phyloP scores from a whole-genome alignment of 2,797 vertebrate species.

The Trachops cirrhosus region DNA sequence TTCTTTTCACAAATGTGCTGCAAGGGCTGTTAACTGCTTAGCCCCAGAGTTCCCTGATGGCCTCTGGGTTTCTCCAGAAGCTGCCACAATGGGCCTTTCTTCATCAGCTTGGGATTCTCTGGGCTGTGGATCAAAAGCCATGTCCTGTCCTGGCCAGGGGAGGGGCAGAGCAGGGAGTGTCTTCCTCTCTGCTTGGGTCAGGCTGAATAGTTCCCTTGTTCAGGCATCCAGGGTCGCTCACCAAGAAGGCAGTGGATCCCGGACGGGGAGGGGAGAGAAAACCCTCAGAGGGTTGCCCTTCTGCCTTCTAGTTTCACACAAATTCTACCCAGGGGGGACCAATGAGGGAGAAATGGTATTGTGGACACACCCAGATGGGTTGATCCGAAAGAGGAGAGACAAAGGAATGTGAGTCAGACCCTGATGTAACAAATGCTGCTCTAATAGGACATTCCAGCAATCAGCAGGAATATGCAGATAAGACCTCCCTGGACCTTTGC shows the following conservation, averaged over 20 bases:
- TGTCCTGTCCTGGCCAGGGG: background rate
- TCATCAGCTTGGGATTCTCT: slow-evolving; percentile 51
- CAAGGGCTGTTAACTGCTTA: slow-evolving; percentile 43
- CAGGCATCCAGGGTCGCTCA: background rate
- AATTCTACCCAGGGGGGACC: background rate
- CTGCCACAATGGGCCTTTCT: slow-evolving; percentile 66
- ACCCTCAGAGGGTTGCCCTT: background rate
- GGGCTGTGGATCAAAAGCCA: background rate
- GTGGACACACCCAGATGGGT: background rate
- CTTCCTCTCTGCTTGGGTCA: background rate
- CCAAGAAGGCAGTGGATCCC: background rate
- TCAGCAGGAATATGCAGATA: background rate
- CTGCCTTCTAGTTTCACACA: background rate
- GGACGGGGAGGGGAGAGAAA: background rate
- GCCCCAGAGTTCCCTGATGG: slow-evolving; percentile 64
- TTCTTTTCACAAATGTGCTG: slow-evolving; percentile 74
- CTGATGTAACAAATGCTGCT: background rate
- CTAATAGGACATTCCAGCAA: background rate
- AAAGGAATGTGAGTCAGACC: background rate
- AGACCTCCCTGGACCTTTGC: background rate
- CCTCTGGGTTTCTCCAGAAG: slow-evolving; percentile 50
- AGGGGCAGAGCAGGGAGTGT: background rate
- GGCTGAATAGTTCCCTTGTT: slow-evolving; percentile 68
- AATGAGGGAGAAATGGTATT: background rate
- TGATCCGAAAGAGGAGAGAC: background rate